Conservation (phyloP, 2,888 invertebrate genomes). For the Dolichomitus sp. region DNA sequence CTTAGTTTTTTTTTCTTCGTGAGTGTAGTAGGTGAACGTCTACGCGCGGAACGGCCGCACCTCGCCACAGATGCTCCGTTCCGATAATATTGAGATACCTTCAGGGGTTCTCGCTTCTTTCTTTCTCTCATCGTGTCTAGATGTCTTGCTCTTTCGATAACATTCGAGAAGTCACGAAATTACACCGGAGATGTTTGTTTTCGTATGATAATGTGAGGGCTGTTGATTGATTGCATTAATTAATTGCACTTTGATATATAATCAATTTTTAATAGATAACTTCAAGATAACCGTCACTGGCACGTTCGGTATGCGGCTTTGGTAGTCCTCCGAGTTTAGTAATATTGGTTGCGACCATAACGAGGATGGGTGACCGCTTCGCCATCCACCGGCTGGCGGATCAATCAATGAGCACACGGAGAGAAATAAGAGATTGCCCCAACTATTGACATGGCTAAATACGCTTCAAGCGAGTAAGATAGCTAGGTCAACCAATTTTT, state of each 20-base stretch:
- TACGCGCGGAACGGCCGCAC: conserved; percentile 46
- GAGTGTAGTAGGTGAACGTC: conserved; percentile 29
- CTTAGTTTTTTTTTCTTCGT: conserved; percentile 8
- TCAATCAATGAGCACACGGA: no score
- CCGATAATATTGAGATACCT: conserved; percentile 60
- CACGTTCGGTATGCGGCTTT: no score
- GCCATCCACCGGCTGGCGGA: no score
- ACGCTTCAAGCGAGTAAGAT: neutral
- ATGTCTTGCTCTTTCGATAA: conserved; percentile 28
- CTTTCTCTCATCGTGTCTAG: conserved; percentile 32
- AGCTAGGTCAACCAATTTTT: neutral
- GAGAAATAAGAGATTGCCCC: no score
- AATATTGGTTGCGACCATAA: no score
- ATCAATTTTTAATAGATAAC: neutral
- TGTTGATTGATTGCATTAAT: neutral
- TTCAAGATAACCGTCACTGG: neutral
- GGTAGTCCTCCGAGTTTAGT: no score
- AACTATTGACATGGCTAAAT: no score
- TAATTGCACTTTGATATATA: neutral
- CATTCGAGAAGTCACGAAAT: neutral
- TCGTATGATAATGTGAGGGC: neutral
- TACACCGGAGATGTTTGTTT: neutral
- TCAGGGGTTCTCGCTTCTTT: conserved; percentile 47
- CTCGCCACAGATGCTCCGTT: conserved; percentile 58
- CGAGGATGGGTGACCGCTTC: no score